Conservation (phyloP, 2,797 vertebrate species). For the Pachyuromys duprasi region DNA sequence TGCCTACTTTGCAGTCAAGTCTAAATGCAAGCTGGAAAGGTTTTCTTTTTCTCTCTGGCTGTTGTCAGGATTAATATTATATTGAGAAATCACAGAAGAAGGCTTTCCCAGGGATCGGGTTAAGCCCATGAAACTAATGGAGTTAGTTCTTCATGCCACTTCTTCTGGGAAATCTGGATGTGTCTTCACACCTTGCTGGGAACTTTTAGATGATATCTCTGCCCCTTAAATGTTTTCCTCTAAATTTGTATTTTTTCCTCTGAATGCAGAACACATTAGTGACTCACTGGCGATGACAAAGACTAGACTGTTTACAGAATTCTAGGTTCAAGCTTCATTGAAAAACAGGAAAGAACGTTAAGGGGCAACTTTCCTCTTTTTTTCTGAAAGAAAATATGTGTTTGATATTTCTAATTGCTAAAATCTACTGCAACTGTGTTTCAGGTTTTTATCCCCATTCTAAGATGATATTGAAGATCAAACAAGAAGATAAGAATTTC, state of each 20-base stretch:
- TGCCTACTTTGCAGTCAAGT: conserved; percentile 15
- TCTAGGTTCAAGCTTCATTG: background rate
- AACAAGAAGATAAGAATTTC: background rate
- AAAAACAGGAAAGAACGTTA: background rate
- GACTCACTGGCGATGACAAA: background rate
- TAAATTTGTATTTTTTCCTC: too few relatives aligned
- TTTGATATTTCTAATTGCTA: background rate
- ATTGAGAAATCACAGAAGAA: conserved; percentile 54
- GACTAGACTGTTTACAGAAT: background rate
- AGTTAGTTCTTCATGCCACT: background rate
- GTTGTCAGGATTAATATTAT: conserved; percentile 3
- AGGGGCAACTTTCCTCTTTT: background rate
- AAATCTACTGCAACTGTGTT: background rate
- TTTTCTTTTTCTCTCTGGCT: conserved; percentile 32
- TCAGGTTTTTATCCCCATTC: background rate
- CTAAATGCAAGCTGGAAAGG: conserved; percentile 45
- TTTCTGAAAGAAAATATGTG: background rate
- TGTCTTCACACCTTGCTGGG: background rate
- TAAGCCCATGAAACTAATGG: conserved; percentile 55
- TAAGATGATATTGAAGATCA: background rate
- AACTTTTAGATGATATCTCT: background rate
- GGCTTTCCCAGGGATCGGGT: conserved; percentile 60
- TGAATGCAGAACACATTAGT: background rate
- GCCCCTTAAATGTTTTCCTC: background rate
- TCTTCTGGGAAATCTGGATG: background rate